phyloP scores from a whole-genome alignment of 92 coral and sea anemone species.

The Ricordea florida region DNA sequence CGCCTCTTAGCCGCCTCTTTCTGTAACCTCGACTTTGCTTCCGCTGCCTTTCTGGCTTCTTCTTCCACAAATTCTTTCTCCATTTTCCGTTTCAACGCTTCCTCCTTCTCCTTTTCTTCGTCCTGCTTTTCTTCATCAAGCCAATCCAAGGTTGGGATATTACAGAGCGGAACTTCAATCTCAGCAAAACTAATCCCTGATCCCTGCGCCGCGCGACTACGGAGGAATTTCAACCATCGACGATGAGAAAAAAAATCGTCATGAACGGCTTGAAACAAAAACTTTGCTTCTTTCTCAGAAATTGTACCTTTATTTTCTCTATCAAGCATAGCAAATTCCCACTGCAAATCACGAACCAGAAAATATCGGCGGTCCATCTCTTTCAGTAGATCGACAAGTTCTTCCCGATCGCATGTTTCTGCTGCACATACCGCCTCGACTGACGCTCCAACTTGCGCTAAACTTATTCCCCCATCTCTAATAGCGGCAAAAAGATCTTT shows the following conservation, averaged over 20 bases:
- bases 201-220: slow-evolving; percentile 94
- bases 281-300: slow-evolving; percentile 88
- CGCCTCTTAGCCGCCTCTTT: slow-evolving; percentile 59
- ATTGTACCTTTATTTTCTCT: slow-evolving; percentile 91
- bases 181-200: slow-evolving; percentile 95
- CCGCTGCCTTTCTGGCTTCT: slow-evolving; percentile 63
- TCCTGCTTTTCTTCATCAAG: slow-evolving; percentile 91
- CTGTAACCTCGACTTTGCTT: slow-evolving; percentile 56
- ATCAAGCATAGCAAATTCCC: slow-evolving; percentile 98
- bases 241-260: slow-evolving; percentile 94
- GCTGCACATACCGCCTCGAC: slow-evolving; percentile 85
- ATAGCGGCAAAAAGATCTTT: slow-evolving; percentile 75
- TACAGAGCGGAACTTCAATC: slow-evolving; percentile 95
- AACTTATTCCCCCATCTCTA: slow-evolving; percentile 88
- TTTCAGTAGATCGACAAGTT: slow-evolving; percentile 89
- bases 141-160: slow-evolving; percentile 96
- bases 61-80: slow-evolving; percentile 74
- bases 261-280: slow-evolving; percentile 95
- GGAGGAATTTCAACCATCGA: slow-evolving; percentile 90
- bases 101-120: slow-evolving; percentile 82
- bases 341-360: slow-evolving; percentile 85
- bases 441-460: slow-evolving; percentile 88
- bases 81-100: slow-evolving; percentile 49
- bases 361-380: slow-evolving; percentile 98
- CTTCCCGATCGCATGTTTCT: slow-evolving; percentile 90